phyloP scores from a whole-genome alignment of 2,888 invertebrate genomes.

The Drosophila barbarae region DNA sequence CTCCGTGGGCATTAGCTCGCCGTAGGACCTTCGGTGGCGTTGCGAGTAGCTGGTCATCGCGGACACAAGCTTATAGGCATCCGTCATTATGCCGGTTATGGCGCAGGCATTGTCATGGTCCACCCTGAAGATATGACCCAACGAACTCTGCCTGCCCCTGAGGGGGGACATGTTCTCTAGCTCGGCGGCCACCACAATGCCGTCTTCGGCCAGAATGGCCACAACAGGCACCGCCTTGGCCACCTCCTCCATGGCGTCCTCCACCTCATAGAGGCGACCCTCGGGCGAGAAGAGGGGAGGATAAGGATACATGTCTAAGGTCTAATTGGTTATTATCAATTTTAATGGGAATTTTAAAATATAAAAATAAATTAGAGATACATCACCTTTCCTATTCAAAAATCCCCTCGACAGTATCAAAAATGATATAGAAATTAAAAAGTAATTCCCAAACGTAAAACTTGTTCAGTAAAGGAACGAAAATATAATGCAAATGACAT shows the following conservation, averaged over 20 bases:
- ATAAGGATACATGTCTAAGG: background rate
- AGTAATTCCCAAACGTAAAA: background rate
- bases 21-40: slow-evolving; percentile 94
- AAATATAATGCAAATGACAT: background rate
- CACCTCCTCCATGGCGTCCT: slow-evolving; percentile 99
- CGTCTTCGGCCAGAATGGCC: slow-evolving; percentile 88
- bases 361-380: too few species aligned
- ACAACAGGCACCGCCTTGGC: slow-evolving; percentile 82
- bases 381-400: too few species aligned
- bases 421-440: background rate
- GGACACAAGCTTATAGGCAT: slow-evolving; percentile 98
- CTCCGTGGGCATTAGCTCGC: slow-evolving; percentile 98
- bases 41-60: slow-evolving; percentile 96
- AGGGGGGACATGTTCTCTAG: slow-evolving; percentile 96
- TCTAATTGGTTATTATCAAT: background rate
- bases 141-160: slow-evolving; percentile 91
- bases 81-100: slow-evolving; percentile 99
- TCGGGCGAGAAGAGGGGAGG: slow-evolving; percentile 99
- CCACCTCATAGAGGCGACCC: slow-evolving; percentile 98
- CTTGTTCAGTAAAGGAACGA: background rate
- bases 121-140: slow-evolving; percentile 78
- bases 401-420: background rate
- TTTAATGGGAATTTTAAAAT: too few species aligned
- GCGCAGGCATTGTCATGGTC: slow-evolving; percentile 98
- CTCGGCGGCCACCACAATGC: slow-evolving; percentile 97